Conservation (phyloP, 1,140 invertebrate species). For the Calephelis virginiensis region DNA sequence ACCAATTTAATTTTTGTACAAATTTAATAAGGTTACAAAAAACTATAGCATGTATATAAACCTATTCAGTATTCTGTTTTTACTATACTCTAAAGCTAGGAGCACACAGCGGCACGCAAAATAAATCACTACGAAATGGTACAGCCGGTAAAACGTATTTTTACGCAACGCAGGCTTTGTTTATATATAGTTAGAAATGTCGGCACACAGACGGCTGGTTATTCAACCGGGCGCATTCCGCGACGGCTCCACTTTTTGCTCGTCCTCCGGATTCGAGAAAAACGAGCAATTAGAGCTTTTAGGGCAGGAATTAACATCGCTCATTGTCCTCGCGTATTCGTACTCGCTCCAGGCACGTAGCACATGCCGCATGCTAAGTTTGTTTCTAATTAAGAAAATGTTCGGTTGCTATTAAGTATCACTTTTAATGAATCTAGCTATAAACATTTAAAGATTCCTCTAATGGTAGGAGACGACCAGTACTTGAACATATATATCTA, state of each 20-base stretch:
- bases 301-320: constrained; percentile 65
- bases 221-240: constrained; percentile 75
- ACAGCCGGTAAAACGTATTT: constrained; percentile 69
- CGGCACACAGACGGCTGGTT: constrained; percentile 67
- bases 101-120: constrained; percentile 61
- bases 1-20: no score
- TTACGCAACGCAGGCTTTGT: constrained; percentile 72
- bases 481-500: no score
- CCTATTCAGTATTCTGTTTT: no score
- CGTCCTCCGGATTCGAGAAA: constrained; percentile 53
- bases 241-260: constrained; percentile 71
- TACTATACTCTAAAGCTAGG: constrained; percentile 26
- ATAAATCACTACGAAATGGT: constrained; percentile 70
- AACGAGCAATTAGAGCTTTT: constrained; percentile 74
- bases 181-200: constrained; percentile 64
- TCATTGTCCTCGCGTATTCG: constrained; percentile 43
- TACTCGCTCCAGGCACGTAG: background rate
- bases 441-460: no score
- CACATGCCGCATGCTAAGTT: constrained; percentile 14
- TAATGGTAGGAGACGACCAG: no score
- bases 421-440: no score
- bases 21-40: no score
- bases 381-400: background rate
- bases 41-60: no score
- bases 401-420: background rate